Percentiles rank a stretch among this genome's conserved stretches.
Conservation (phyloP, 2,888 invertebrate species). For the Nemapogon koenigi region DNA sequence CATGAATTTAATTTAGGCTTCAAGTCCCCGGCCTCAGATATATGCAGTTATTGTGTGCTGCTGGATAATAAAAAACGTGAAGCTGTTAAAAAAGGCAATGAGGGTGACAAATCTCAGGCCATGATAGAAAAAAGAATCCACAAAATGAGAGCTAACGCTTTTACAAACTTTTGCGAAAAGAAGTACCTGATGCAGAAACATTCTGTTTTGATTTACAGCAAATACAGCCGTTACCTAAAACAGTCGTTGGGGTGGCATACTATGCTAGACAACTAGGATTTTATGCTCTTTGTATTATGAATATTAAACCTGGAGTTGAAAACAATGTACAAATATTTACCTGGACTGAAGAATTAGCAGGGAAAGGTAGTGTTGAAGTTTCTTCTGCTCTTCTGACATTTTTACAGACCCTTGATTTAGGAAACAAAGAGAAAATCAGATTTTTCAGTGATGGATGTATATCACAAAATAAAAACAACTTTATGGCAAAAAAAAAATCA, state of each 20-base stretch:
- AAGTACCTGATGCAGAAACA: background rate
- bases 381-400: constrained; percentile 12
- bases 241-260: constrained; percentile 11
- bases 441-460: constrained; percentile 22
- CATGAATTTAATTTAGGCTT: constrained; percentile 9
- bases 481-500: constrained; percentile 11
- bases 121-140: background rate
- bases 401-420: constrained; percentile 14
- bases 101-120: background rate
- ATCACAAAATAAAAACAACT: constrained; percentile 21
- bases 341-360: constrained; percentile 20
- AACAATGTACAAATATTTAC: constrained; percentile 17
- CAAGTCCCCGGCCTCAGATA: constrained; percentile 6
- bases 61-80: constrained; percentile 8
- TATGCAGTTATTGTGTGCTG: constrained; percentile 12
- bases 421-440: constrained; percentile 16
- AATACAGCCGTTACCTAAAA: constrained; percentile 4
- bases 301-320: constrained; percentile 18
- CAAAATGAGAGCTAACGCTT: constrained; percentile 7
- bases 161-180: background rate
- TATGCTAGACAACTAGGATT: constrained; percentile 17
- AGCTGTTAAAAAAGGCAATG: background rate
- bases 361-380: constrained; percentile 13
- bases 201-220: constrained; percentile 3
- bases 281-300: constrained; percentile 19